Base-by-base conservation (phyloP, 1,140 invertebrate species). In the Gonioctena quinquepunctata region DNA sequence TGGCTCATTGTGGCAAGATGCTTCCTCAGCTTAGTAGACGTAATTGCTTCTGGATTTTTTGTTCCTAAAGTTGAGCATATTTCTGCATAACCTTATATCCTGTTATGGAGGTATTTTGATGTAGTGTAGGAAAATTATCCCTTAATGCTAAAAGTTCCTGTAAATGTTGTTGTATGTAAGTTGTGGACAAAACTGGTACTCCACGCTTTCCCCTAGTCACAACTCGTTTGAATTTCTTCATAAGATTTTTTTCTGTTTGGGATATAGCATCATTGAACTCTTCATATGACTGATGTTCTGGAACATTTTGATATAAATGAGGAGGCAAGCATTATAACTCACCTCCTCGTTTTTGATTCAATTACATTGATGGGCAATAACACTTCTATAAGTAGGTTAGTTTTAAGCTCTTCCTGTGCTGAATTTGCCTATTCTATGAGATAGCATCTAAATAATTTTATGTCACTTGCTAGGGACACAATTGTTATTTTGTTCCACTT, bases 1-100 rank as follows among this genome's bases (percentile, higher is more conserved):
- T 70, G 69, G 13, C 50, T 66, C 19, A 70, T n/a, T 7, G 69
- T 67, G 1, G 69, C 62, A 13, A 64, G 13, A 48, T 64, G 33
- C 19, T 64, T 64, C 8, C 42, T 18, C 7, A 64, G 22, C 18
- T 18, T 64, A 48, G 62, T 64, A n/a, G 62, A 64, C 19, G 62
- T 64, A 4, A 64, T 8, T 3, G 62, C 62, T 42, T 64, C 62
- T 19, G 62, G 62, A 64, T 64, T 64, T 23, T 79, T 70, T 0
- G 74, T 75, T 19, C 75, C 28, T 13, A 11, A 33, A 33, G 28
- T 18, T 69, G 79, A 0, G 76, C 75, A 65, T 79, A 28, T 66
- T 73, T 81, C 68, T 75, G 59, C 18, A 81, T 50, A 18, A 77
- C 66, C 66, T 79, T 80, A 59, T 80, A 80, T 8, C 79, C 78